phyloP scores from a whole-genome alignment of 2,888 invertebrate species.

The Fragum fragum region DNA sequence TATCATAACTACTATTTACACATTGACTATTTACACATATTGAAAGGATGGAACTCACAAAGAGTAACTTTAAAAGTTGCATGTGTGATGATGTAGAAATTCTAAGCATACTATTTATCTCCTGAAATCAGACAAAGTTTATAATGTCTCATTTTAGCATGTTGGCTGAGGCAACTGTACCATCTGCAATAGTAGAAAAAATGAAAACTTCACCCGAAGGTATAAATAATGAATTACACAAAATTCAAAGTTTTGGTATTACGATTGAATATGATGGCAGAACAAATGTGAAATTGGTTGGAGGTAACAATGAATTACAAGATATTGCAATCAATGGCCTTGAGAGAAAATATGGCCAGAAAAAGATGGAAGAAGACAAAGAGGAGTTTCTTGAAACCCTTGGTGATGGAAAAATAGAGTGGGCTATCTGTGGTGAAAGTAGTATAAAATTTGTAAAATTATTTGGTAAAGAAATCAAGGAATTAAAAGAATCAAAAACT shows the following conservation, averaged over 20 bases:
- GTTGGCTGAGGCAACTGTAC: neutral
- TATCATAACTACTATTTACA: no score
- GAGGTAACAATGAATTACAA: conserved; percentile 15
- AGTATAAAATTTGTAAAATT: conserved; percentile 34
- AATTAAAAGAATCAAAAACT: neutral
- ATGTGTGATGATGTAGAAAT: no score
- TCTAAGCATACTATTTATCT: no score
- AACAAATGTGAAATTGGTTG: neutral
- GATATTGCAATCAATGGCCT: conserved; percentile 31
- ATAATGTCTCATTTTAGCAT: no score
- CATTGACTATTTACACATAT: no score
- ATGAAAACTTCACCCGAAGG: conserved; percentile 28
- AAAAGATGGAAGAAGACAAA: neutral
- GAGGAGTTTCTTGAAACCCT: neutral
- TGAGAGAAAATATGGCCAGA: neutral
- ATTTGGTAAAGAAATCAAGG: conserved; percentile 7
- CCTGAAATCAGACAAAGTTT: no score
- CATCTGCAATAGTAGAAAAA: neutral
- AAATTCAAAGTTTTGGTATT: conserved; percentile 15
- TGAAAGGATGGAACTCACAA: no score
- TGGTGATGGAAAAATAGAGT: conserved; percentile 12
- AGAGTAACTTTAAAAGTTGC: no score
- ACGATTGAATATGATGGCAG: conserved; percentile 17
- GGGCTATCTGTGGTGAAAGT: conserved; percentile 16
- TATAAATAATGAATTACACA: conserved; percentile 28